Percentiles rank a stretch among this genome's conserved stretches.
Evolutionary conservation across 2,888 invertebrate genomes (phyloP).

Genomic region (Frankliniella intonsa): DNA sequence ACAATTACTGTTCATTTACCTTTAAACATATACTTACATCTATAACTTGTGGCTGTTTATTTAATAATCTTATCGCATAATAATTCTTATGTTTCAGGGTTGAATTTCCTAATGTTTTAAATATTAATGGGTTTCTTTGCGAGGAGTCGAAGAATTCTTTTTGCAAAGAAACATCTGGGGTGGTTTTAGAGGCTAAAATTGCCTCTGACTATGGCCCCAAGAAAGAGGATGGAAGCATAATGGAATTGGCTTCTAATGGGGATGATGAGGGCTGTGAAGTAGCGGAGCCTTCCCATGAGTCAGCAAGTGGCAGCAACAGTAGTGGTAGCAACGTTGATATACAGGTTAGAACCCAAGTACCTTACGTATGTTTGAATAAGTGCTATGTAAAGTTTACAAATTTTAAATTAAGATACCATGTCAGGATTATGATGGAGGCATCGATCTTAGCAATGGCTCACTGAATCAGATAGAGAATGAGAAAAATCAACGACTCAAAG

Average conservation of each 20-base stretch:
- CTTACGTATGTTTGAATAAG: background rate
- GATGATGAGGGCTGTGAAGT: conserved; percentile 55
- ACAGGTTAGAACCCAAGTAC: background rate
- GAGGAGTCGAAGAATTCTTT: conserved; percentile 40
- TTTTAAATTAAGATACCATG: background rate
- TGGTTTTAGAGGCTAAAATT: conserved; percentile 37
- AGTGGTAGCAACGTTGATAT: conserved; percentile 20
- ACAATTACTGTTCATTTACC: conserved; percentile 27
- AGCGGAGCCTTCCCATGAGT: conserved; percentile 42
- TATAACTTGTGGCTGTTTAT: conserved; percentile 32
- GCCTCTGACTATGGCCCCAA: conserved; percentile 50
- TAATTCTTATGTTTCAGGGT: conserved; percentile 56
- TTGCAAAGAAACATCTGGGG: conserved; percentile 38
- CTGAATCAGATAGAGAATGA: conserved; percentile 52
- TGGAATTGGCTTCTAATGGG: conserved; percentile 63
- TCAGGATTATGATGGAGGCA: conserved; percentile 48
- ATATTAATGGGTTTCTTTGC: conserved; percentile 69
- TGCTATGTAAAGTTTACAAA: background rate
- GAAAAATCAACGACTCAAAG: conserved; percentile 46
- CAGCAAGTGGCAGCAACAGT: conserved; percentile 36
- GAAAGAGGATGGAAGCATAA: conserved; percentile 63
- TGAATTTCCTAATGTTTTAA: conserved; percentile 72
- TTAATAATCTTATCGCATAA: conserved; percentile 31
- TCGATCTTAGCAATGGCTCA: conserved; percentile 55
- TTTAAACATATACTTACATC: conserved; percentile 29